Base-by-base conservation (phyloP, 2,888 invertebrate genomes). In the Brenthis hecate region DNA sequence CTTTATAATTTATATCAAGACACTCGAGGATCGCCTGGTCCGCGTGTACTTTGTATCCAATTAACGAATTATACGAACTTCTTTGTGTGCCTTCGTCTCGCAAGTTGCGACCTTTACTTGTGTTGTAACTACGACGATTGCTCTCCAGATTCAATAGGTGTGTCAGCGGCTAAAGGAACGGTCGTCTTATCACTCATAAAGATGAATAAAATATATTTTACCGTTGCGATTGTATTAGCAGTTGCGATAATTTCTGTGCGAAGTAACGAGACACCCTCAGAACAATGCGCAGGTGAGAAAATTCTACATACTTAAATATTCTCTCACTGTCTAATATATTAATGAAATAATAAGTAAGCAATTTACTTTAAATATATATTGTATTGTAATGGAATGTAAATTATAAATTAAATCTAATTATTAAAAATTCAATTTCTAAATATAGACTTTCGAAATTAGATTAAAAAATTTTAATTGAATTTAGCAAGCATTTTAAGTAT, bases 251-350 rank as follows among this genome's bases (percentile, higher is more conserved):
- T 62, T 3, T n/a, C 36, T 28, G 72, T 73, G 61, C 73, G 67
- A 64, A 61, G 75, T 53, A 70, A 68, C n/a, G 57, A 64, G 8
- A 79, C 79, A 3, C 82, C 82, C 3, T 66, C 76, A 13, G 73
- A 77, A 68, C 84, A 85, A 76, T 85, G 84, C 71, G 65, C 74
- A 67, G 81, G 84, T 84, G 76, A 74, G 81, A 72, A 53, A 48
- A 23, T 28, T 65, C 23, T 65, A 51, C 53, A 50, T 60, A 19
- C 19, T 19, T 19, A 60, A 60, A 48, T 60, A 50, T 11, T 53
- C 51, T 51, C 1, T 11, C 6, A 32, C 16, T 19, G 6, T 16
- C 16, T 32, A 62, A 16, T 61, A 51, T 32, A 50, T 51, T 43
- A 19, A 53, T 36, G 19, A 14, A n/a, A 19, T 36, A 53, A 6